Conservation (phyloP, 2,888 invertebrate genomes). For the Caenorhabditis angaria region DNA sequence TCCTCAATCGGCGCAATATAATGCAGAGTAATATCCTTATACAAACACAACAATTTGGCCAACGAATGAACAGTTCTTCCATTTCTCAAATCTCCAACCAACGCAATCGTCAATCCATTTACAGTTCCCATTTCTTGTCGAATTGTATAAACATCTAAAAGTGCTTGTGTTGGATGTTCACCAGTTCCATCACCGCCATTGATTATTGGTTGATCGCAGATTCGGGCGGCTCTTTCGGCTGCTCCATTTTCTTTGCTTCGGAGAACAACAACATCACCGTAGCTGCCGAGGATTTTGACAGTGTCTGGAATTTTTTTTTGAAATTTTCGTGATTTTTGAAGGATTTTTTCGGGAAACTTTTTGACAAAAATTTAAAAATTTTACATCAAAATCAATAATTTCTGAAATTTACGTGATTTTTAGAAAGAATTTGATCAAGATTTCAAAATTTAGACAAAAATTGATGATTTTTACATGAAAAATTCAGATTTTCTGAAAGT, state of each 20-base stretch:
- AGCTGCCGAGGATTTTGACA: conserved; percentile 74
- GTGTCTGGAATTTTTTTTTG: too few relatives aligned
- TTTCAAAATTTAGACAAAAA: too few relatives aligned
- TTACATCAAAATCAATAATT: too few relatives aligned
- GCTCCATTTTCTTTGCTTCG: conserved; percentile 93
- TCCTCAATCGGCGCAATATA: conserved; percentile 86
- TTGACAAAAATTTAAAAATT: too few relatives aligned
- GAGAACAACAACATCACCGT: conserved; percentile 85
- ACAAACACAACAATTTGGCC: conserved; percentile 89
- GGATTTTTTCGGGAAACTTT: too few relatives aligned
- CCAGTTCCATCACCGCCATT: conserved; percentile 98
- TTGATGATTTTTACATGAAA: too few relatives aligned
- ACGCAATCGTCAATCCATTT: conserved; percentile 93
- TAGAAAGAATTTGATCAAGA: too few relatives aligned
- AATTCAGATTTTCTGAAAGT: too few relatives aligned
- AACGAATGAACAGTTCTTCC: conserved; percentile 97
- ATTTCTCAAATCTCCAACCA: conserved; percentile 97
- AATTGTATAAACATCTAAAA: conserved; percentile 96
- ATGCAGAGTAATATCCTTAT: conserved; percentile 84
- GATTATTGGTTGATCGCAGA: conserved; percentile 77
- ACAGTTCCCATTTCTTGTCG: conserved; percentile 98
- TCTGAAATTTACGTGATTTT: too few relatives aligned
- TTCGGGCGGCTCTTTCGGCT: conserved; percentile 76
- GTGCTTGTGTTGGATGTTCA: conserved; percentile 90
- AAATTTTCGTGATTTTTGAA: too few relatives aligned